Percentiles rank a stretch among this genome's conserved stretches.
These are phyloP conservation scores for Sebastes minor DNA, from an alignment of 2,797 vertebrate species.

Conservation along the genomic window DNA sequence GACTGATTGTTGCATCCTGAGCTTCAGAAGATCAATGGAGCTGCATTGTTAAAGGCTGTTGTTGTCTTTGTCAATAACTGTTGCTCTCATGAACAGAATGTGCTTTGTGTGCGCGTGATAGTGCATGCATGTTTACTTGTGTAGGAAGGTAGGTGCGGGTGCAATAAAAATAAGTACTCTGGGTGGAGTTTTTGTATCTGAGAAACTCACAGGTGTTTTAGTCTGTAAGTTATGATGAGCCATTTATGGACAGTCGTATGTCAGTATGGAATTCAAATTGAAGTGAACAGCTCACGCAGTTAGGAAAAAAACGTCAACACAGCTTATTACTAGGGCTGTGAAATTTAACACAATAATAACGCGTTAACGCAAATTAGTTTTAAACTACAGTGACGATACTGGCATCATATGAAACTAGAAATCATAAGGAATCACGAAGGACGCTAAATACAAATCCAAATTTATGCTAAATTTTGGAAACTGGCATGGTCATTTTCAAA, in stretches of 20 bases:
- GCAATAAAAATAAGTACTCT: neutral
- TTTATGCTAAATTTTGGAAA: too few species aligned
- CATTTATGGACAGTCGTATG: neutral
- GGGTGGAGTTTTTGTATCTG: constrained; percentile 35
- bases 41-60: neutral
- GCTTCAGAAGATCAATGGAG: neutral
- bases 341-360: neutral
- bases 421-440: too few species aligned
- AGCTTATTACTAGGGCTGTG: neutral
- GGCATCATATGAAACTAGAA: too few species aligned
- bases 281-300: neutral
- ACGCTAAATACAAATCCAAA: too few species aligned
- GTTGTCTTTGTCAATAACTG: constrained; percentile 9
- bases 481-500: too few species aligned
- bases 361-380: too few species aligned
- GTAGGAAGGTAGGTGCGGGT: neutral
- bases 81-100: neutral
- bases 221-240: neutral
- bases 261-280: neutral
- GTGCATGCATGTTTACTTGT: neutral
- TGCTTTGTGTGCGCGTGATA: neutral
- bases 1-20: neutral
- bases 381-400: too few species aligned
- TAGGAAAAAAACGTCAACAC: neutral
- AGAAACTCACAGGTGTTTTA: neutral